Base-by-base conservation (phyloP, 64 coral and sea anemone genomes). In the Montipora efflorescens region DNA sequence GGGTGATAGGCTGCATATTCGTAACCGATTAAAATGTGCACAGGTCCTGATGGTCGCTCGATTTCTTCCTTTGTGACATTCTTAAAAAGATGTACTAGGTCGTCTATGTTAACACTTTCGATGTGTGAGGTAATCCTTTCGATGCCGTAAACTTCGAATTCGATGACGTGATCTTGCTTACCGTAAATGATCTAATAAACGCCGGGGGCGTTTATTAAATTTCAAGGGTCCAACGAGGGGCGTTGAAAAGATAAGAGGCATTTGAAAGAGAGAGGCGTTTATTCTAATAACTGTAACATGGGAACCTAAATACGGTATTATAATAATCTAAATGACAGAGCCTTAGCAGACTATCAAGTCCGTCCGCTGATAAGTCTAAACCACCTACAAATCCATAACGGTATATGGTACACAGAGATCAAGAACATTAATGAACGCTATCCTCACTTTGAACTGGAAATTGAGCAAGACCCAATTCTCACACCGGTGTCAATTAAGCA, bases 111-210 rank as follows among this genome's bases (percentile, higher is more conserved):
- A 6, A 57, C 53, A 11, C 53, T 57, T 23, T 79, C 83, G 18
- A 92, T 62, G 13, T 78, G 15, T 15, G 77, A 78, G 7, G 76
- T 91, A 47, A 91, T 91, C 51, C 51, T 45, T 8, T 83, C 80
- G 48, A 92, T 92, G 50, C 90, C 90, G 52, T 66, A 92, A 14
- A 49, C 90, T 49, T 20, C 67, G 62, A 91, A 72, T 7, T 19
- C n/a, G 15, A 91, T 79, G 16, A 66, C 72, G 13, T 79, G 80
- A 25, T 67, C 90, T 46, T 64, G 59, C 14, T 11, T 16, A 15
- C 89, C 78, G 78, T 91, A 82, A 91, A 91, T 91, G 77, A 91
- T 91, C 77, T 72, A 91, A 91, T 82, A 91, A 91, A 91, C 89
- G 89, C 89, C 89, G 78, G 89, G 89, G 89, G 89, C 77, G 89